Evolutionary conservation across 2,113 vertebrate genomes (phyloP), one percentile per base, ranked within the genome.

Genomic region (Scartelaos histophorus): DNA sequence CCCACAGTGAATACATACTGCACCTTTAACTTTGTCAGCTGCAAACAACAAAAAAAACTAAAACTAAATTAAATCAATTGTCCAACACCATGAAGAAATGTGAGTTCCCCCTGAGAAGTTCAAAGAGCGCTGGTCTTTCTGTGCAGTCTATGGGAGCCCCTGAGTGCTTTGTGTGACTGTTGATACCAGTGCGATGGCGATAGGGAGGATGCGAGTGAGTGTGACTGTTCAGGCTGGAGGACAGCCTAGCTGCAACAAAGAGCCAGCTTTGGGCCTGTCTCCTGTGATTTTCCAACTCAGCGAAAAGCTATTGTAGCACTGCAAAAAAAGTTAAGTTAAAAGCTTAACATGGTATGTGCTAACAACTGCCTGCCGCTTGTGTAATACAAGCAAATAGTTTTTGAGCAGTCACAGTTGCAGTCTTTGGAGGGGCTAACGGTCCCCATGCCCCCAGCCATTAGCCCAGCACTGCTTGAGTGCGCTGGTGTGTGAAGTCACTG

Each of bases 271-370:
- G 89, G 88, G 91, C 88, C 89, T 91, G 91, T 92, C 91, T 92
- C 90, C 89, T 91, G 86, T 90, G 89, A 92, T 92, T 92, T 92
- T 92, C 89, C 89, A 92, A 92, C 88, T 92, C 91, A 92, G 91
- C 89, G 82, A 92, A 92, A 92, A 88, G 76, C 91, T 87, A 89
- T 92, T 91, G 91, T 91, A 83, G 49, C 78, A 74, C 70, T 75
- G 82, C 82, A 91, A 91, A 89, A 64, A 92, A 91, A 88, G 90
- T 79, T 89, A 87, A 86, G 90, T 91, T 89, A 89, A 92, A 92
- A 92, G 91, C 91, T 92, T 89, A 92, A 83, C 88, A 88, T 85
- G 91, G 91, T 89, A 92, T 92, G 88, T 83, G 88, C 90, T 90
- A 91, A 90, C 89, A 90, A 89, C 89, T 88, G 87, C 88, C 82